Conservation (phyloP, 2,113 vertebrate species). For the Semnornis frantzii region DNA sequence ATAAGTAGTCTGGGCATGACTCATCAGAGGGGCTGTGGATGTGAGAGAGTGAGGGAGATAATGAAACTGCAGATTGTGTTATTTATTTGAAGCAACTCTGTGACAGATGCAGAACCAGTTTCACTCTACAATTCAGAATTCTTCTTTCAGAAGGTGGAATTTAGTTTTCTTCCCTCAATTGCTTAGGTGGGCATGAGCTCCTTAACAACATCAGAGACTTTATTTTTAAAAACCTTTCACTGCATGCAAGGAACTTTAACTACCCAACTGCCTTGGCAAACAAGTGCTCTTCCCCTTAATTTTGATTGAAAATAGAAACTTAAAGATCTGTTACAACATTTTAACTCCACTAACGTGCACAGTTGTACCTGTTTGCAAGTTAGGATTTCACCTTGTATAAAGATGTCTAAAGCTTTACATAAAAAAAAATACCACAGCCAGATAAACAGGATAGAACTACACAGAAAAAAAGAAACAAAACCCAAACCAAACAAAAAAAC, state of each 20-base stretch:
- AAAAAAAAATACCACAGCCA: constrained; percentile 30
- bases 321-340: constrained; percentile 15
- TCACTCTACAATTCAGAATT: background rate
- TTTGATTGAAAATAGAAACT: constrained; percentile 40
- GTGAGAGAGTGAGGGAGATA: background rate
- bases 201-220: background rate
- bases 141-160: background rate
- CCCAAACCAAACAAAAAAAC: too few relatives aligned
- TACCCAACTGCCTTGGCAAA: background rate
- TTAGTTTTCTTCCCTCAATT: background rate
- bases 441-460: constrained; percentile 63
- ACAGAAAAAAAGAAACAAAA: background rate
- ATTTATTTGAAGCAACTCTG: background rate
- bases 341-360: constrained; percentile 42
- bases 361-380: constrained; percentile 66
- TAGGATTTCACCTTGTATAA: constrained; percentile 53
- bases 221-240: background rate
- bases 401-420: constrained; percentile 54
- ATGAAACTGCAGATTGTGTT: background rate
- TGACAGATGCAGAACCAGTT: background rate
- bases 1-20: background rate
- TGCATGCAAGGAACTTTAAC: background rate
- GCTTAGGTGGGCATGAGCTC: background rate
- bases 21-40: background rate
- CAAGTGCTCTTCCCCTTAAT: background rate